These are phyloP conservation scores for Neodiprion lecontei DNA, from an alignment of 1,140 invertebrate species.

Conservation along the genomic window DNA sequence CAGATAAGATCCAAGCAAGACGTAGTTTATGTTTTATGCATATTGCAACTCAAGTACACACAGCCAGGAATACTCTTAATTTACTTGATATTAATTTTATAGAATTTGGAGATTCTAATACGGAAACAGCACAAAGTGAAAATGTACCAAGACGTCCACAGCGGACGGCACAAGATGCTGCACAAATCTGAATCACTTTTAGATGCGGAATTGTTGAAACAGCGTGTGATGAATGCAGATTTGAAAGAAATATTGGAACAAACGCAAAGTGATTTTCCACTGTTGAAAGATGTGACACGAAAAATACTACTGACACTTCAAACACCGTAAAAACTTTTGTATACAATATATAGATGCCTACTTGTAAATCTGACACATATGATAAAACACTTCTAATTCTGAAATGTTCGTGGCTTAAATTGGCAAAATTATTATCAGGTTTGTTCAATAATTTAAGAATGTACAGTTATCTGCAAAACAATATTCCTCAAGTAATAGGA, in stretches of 20 bases:
- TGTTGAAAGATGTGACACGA: conserved; percentile 56
- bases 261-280: conserved; percentile 66
- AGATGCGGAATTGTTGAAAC: conserved; percentile 59
- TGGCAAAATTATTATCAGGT: too few species aligned
- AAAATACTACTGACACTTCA: conserved; percentile 64
- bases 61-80: not conserved
- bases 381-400: too few species aligned
- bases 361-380: too few species aligned
- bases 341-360: not conserved
- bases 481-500: too few species aligned
- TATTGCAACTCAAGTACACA: not conserved
- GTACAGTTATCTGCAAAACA: not conserved
- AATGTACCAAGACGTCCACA: conserved; percentile 63
- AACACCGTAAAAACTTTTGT: conserved; percentile 12
- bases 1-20: too few species aligned
- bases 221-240: conserved; percentile 59
- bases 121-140: conserved; percentile 67
- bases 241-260: conserved; percentile 63
- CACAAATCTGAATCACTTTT: conserved; percentile 59
- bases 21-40: too few species aligned
- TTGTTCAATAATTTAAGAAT: too few species aligned
- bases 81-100: conserved; percentile 30
- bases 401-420: too few species aligned
- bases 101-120: conserved; percentile 68
- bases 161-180: conserved; percentile 56